Percentiles rank a stretch among this genome's conserved stretches.
These are phyloP conservation scores for Scaptomyza cyrtandrae DNA, from an alignment of 2,888 invertebrate species.

Conservation along the genomic window DNA sequence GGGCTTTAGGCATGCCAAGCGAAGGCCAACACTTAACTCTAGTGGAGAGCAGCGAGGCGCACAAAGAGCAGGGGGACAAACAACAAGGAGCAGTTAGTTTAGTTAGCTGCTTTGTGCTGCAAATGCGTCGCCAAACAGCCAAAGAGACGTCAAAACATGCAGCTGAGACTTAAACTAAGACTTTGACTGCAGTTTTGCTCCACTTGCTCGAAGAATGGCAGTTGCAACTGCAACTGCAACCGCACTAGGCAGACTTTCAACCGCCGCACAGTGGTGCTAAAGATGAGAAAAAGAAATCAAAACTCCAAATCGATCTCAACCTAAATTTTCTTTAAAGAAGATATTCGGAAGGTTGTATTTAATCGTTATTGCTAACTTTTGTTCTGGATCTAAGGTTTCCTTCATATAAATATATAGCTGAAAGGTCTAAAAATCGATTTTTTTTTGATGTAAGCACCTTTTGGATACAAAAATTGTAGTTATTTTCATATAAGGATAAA, in stretches of 20 bases:
- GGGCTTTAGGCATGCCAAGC: slow-evolving; percentile 41
- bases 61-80: not conserved
- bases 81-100: slow-evolving; percentile 25
- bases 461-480: too few relatives aligned
- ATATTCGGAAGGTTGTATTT: too few relatives aligned
- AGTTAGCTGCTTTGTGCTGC: slow-evolving; percentile 19
- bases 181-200: slow-evolving; percentile 30
- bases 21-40: slow-evolving; percentile 61
- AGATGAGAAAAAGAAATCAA: too few relatives aligned
- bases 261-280: slow-evolving; percentile 50
- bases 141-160: slow-evolving; percentile 40
- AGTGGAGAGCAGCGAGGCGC: slow-evolving; percentile 1
- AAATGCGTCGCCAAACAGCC: slow-evolving; percentile 53
- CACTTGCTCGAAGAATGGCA: slow-evolving; percentile 28
- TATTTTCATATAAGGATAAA: too few relatives aligned
- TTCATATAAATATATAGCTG: too few relatives aligned
- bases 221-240: not conserved
- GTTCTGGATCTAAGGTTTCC: too few relatives aligned
- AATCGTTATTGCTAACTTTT: too few relatives aligned
- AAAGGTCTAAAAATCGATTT: too few relatives aligned
- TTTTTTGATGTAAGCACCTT: too few relatives aligned
- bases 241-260: slow-evolving; percentile 56
- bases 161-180: slow-evolving; percentile 24
- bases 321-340: too few relatives aligned
- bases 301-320: too few relatives aligned